Evolutionary conservation across 2,797 vertebrate genomes (phyloP), one percentile per base, ranked within the genome.

Genomic region (Gila robusta): DNA sequence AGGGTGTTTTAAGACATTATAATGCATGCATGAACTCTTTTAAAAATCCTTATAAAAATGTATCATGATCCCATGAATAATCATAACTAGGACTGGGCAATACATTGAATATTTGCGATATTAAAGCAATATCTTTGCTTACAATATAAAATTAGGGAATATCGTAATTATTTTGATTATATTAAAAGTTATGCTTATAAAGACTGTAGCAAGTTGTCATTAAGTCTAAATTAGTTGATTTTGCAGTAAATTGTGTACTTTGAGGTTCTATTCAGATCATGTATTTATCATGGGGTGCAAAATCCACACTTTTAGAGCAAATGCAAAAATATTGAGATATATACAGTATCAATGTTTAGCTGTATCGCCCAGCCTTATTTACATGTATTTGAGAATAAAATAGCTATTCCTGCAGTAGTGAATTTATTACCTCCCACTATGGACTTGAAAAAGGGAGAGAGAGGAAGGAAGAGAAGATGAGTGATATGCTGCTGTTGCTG

Each of bases 401-500:
- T n/a, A 14, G 73, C 17, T 35, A 23, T 52, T 10, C 1, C 28
- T 76, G 17, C 26, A 52, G 2, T 49, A 37, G 47, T 49, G 47
- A 0, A 19, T 54, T 54, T 78, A 39, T 79, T n/a, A 41, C 6
- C 21, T 59, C 14, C 32, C 19, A 12, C 37, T 17, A 14, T 39
- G 52, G 32, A 78, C 6, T 39, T 59, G 76, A 62, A 9, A 10
- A 59, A 21, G 47, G 16, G 14, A 9, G 73, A 52, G 5, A 35
- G 76, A 37, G 32, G 76, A 79, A 41, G 76, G 54, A 79, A 79
- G 76, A 79, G 12, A 41, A 62, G 59, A 41, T 4, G 16, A 17
- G 76, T 62, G 54, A 79, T 28, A 64, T 26, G 14, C 77, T 39
- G 14, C 26, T 54, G 35, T 39, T 56, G 74, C 35, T 0, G 54